Conservation (phyloP, 1,140 invertebrate species). For the Harlomillsia oculata region DNA sequence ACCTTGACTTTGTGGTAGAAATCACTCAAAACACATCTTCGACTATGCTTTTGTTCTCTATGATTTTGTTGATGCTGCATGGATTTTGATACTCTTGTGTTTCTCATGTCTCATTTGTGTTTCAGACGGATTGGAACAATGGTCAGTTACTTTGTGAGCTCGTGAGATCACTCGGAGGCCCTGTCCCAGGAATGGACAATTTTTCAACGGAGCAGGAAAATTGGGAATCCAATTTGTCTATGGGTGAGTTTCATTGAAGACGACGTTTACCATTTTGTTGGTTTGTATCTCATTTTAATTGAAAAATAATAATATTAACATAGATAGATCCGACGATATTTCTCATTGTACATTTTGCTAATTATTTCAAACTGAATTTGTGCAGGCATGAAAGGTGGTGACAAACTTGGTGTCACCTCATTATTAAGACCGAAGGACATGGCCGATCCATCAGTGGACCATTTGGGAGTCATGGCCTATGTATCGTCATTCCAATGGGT, state of each 20-base stretch:
- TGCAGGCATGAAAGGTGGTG: constrained; percentile 51
- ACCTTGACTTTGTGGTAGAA: background rate
- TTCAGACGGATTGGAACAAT: constrained; percentile 91
- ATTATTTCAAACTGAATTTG: constrained; percentile 5
- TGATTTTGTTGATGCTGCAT: background rate
- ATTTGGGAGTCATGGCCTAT: constrained; percentile 92
- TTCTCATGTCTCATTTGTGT: constrained; percentile 33
- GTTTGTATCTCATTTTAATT: no score
- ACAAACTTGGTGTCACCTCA: constrained; percentile 69
- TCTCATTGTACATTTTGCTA: no score
- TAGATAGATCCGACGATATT: no score
- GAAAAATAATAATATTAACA: no score
- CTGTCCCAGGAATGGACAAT: constrained; percentile 65
- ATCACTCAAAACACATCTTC: background rate
- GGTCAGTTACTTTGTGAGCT: constrained; percentile 76
- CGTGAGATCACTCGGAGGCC: constrained; percentile 74
- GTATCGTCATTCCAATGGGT: constrained; percentile 80
- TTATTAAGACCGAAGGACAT: constrained; percentile 85
- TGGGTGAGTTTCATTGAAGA: constrained; percentile 44
- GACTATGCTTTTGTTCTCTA: background rate
- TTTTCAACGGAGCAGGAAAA: constrained; percentile 57
- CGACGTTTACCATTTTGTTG: no score
- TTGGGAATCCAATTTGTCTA: constrained; percentile 74
- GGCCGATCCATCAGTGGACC: constrained; percentile 85
- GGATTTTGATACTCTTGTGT: background rate